Percentiles rank a stretch among this genome's conserved stretches.
phyloP scores from a whole-genome alignment of 2,797 vertebrate species.

The Clarias fuscus region DNA sequence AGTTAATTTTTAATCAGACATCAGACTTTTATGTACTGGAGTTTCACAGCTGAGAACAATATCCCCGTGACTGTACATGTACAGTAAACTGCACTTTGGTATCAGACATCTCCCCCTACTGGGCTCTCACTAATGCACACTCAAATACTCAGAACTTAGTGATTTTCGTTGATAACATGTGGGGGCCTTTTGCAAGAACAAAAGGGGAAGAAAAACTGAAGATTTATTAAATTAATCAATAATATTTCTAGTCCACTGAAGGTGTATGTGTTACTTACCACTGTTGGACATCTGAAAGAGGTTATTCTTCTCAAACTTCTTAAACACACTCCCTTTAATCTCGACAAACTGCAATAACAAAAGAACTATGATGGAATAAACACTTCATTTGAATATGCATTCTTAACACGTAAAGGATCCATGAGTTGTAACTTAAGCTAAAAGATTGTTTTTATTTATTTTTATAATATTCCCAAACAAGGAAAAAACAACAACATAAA shows the following conservation, averaged over 20 bases:
- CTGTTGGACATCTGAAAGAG: constrained; percentile 99
- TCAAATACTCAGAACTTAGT: background rate
- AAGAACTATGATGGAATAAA: background rate
- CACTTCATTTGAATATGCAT: background rate
- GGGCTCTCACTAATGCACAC: background rate
- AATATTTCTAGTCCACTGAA: background rate
- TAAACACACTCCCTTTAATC: constrained; percentile 98
- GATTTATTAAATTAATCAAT: no score
- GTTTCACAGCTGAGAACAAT: background rate
- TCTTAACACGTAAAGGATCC: background rate
- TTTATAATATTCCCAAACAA: background rate
- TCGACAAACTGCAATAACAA: constrained; percentile 85
- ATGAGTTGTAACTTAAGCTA: no score
- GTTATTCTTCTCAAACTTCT: constrained; percentile 99
- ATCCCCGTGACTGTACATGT: background rate
- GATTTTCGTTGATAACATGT: no score
- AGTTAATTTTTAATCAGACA: background rate
- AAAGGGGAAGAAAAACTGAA: no score
- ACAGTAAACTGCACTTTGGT: background rate
- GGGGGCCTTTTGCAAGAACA: no score
- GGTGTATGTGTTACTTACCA: constrained; percentile 72
- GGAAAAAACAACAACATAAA: background rate
- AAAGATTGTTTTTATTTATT: background rate
- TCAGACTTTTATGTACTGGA: background rate
- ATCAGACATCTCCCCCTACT: background rate